Evolutionary conservation across 2,113 vertebrate genomes (phyloP).

Genomic region (Puntigrus tetrazona): DNA sequence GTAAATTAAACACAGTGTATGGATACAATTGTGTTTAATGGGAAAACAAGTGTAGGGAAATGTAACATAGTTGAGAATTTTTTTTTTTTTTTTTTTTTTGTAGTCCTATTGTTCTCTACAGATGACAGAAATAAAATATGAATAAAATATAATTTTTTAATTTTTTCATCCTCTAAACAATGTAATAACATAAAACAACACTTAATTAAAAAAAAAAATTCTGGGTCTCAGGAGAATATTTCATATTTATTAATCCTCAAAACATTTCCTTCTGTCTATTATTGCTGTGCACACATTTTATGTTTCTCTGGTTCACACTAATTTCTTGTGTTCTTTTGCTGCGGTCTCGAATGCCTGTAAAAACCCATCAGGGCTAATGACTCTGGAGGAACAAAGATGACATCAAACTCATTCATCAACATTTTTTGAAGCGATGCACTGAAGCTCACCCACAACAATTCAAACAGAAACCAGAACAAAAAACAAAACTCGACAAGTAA

Average conservation of each 20-base stretch:
- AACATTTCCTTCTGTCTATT: not conserved
- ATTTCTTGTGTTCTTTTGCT: not conserved
- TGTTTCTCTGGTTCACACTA: not conserved
- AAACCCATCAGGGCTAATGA: not conserved
- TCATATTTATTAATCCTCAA: not conserved
- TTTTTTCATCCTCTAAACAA: too few species aligned
- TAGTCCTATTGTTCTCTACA: too few species aligned
- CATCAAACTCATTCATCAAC: not conserved
- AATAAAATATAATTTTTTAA: too few species aligned
- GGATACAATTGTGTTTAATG: too few species aligned
- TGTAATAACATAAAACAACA: too few species aligned
- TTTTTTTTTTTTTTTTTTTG: too few species aligned
- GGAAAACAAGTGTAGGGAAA: too few species aligned
- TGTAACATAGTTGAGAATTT: too few species aligned
- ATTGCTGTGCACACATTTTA: not conserved
- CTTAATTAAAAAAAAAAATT: too few species aligned
- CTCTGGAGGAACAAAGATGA: not conserved
- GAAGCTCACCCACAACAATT: not conserved
- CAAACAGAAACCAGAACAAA: conserved; percentile 5
- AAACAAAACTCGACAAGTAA: not conserved
- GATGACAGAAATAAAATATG: too few species aligned
- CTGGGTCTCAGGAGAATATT: too few species aligned
- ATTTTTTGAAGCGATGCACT: not conserved
- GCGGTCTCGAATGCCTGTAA: not conserved
- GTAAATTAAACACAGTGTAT: too few species aligned